A percentile compares a stretch with the other conserved stretches of the same genome.
These are phyloP conservation scores for Ctenopoma kingsleyae DNA, from an alignment of 2,797 vertebrate genomes.

Conservation along the genomic window DNA sequence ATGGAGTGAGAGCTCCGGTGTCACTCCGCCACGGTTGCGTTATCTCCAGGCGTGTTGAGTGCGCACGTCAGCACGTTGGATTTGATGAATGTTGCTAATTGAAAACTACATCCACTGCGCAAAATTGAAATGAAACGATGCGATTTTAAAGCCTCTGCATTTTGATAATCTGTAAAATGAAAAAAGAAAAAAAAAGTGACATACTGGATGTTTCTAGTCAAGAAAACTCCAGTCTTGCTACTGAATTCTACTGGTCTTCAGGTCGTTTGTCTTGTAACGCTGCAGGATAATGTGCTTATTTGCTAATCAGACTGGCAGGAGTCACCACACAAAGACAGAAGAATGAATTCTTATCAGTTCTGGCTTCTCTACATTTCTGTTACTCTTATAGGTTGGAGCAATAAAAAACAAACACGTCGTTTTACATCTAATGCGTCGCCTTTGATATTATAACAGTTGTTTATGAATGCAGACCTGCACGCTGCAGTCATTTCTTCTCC, in stretches of 20 bases:
- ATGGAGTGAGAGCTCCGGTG: not conserved
- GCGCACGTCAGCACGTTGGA: not conserved
- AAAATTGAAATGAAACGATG: not conserved
- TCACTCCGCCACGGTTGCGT: not conserved
- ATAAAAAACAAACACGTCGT: not conserved
- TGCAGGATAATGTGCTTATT: slow-evolving; percentile 9
- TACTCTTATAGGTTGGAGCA: not conserved
- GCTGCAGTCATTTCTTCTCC: not conserved
- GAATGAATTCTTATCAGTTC: too few species aligned
- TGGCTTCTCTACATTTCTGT: not conserved
- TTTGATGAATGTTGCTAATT: not conserved
- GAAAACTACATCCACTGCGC: not conserved
- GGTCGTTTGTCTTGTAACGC: not conserved
- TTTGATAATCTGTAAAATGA: not conserved
- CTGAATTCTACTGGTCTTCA: not conserved
- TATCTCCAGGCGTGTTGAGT: not conserved
- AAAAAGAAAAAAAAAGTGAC: not conserved
- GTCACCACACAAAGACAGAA: slow-evolving; percentile 6
- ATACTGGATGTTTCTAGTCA: not conserved
- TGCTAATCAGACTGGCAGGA: slow-evolving; percentile 24
- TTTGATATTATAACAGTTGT: too few species aligned
- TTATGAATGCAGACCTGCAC: too few species aligned
- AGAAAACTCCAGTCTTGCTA: not conserved
- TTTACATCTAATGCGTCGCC: too few species aligned
- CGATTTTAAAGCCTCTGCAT: not conserved